Evolutionary conservation across 92 coral and sea anemone species (phyloP), one percentile per base, ranked within the genome.

Genomic region (Plumapathes pennacea): DNA sequence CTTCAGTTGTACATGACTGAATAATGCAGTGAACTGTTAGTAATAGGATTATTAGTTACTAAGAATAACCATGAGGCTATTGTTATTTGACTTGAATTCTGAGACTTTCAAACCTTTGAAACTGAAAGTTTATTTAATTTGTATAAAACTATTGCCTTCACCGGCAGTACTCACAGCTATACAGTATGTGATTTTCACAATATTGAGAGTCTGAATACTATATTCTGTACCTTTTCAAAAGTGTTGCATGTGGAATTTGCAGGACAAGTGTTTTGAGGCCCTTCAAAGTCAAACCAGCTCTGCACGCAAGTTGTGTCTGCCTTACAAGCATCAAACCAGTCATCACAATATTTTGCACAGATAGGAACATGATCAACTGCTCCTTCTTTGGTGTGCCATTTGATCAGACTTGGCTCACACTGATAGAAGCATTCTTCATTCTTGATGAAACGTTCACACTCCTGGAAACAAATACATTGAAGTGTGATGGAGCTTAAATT

Each of bases 301-400:
- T 76, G 29, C 11, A 64, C 89, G 33, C 97, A 91, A 0, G 96
- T 91, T 25, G 48, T 38, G 54, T 91, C 97, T 42, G 76, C 14
- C 52, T 91, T 78, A 32, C 97, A 91, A 5, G 97, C 97, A 0
- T 67, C 77, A 57, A 69, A 91, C 97, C 97, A 91, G 0, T 53
- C 42, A 38, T 83, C 50, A 22, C 97, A 91, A 66, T 83, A 91
- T 4, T 47, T 54, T 0, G 83, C 80, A 47, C 97, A 91, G 3
- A 91, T 59, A 0, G 97, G 97, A 20, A 87, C 89, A 21, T 41
- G 40, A 11, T 54, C 27, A 11, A 87, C 14, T 3, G 2, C 4
- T 0, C 80, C 86, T 0, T 41, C 55, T 3, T 22, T 48, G 12
- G 23, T 20, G 26, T 84, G 83, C 90, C 95, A 91, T 34, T 50